Evolutionary conservation across 2,797 vertebrate species (phyloP), one percentile per base, ranked within the genome.

Genomic region (Pogoniulus pusillus): DNA sequence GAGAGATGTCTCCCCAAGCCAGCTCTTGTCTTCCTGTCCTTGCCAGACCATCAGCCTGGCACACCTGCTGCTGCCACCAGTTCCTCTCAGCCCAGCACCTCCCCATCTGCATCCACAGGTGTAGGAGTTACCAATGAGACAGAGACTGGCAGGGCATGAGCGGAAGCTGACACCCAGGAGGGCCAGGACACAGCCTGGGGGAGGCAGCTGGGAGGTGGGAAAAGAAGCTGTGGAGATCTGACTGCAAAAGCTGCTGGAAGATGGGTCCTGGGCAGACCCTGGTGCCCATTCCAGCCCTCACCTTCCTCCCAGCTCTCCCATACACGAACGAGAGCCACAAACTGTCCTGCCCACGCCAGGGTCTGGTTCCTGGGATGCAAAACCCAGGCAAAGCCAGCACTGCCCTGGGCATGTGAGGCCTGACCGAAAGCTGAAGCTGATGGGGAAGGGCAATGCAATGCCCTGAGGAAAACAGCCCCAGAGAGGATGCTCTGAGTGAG

Each of bases 171-270:
- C 39, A 39, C 39, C 39, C 7, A 0, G 19, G 30, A 20, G 9
- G 30, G 69, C 19, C 1, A 0, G 30, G 51, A 35, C 1, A 1
- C 43, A 59, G 63, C 27, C 19, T 0, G 0, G 24, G 0, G 1
- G n/a, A 34, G 19, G n/a, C 23, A 55, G 26, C 22, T 29, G 13
- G 27, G 59, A 63, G 32, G 55, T 39, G 35, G 16, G 9, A 49
- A 63, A 58, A 57, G 79, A 59, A 54, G 43, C 51, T 29, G 51
- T 54, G 63, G 37, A 47, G 51, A 59, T 70, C 29, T 63, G 9
- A 1, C 78, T n/a, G n/a, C 49, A 62, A 69, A 78, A 83, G 57
- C 37, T 64, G 29, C 55, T 32, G 23, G 32, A 43, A 59, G 29
- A 70, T 1, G 6, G 15, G 32, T 59, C 26, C 54, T 49, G 23